Conservation (phyloP, 2,797 vertebrate species). For the Labroides dimidiatus region DNA sequence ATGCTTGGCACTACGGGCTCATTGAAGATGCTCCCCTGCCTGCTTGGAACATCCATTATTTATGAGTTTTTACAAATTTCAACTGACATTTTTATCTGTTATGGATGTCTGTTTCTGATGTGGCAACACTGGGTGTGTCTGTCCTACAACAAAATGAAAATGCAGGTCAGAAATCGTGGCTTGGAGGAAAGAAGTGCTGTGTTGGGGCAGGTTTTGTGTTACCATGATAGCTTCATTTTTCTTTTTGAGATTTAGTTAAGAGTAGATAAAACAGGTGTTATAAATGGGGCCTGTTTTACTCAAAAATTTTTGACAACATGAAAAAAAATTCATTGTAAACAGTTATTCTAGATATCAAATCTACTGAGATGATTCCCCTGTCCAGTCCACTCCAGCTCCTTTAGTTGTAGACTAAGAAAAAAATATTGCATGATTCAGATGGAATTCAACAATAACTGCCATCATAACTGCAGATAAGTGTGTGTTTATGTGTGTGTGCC, state of each 20-base stretch:
- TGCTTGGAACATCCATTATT: conserved; percentile 75
- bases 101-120: conserved; percentile 65
- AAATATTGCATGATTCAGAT: neutral
- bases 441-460: neutral
- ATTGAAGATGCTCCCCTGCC: conserved; percentile 80
- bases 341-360: no score
- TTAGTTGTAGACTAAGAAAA: neutral
- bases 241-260: neutral
- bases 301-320: no score
- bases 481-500: conserved; percentile 1
- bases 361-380: neutral
- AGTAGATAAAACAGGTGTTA: neutral
- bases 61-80: conserved; percentile 78
- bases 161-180: conserved; percentile 3
- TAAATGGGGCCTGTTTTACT: no score
- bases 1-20: conserved; percentile 60
- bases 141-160: conserved; percentile 22
- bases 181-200: conserved; percentile 9
- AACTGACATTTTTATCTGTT: conserved; percentile 79
- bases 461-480: neutral
- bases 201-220: neutral
- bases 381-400: neutral
- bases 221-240: neutral
- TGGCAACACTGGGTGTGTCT: conserved; percentile 39
- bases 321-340: no score